phyloP scores from a whole-genome alignment of 1,140 invertebrate species.

The Octopus bimaculoides region DNA sequence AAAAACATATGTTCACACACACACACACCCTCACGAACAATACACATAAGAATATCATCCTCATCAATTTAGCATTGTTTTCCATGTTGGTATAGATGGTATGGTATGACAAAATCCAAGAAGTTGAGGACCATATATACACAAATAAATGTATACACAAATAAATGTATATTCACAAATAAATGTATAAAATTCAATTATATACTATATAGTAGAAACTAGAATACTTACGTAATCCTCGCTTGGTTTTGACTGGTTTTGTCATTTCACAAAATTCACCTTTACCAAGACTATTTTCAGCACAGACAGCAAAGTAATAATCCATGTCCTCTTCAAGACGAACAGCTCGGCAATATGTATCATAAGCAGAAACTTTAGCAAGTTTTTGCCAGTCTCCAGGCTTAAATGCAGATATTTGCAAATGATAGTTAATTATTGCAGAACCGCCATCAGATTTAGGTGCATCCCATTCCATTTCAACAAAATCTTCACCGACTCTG shows the following conservation, averaged over 20 bases:
- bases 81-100: too few relatives aligned
- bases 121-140: too few relatives aligned
- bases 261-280: slow-evolving; percentile 82
- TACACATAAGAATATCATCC: too few relatives aligned
- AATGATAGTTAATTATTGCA: slow-evolving; percentile 69
- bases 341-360: slow-evolving; percentile 63
- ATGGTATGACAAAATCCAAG: too few relatives aligned
- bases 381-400: slow-evolving; percentile 45
- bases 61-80: too few relatives aligned
- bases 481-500: slow-evolving; percentile 92
- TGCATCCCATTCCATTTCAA: slow-evolving; percentile 82
- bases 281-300: slow-evolving; percentile 90
- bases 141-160: too few relatives aligned
- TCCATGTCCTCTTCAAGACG: slow-evolving; percentile 88
- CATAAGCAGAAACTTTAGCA: slow-evolving; percentile 34
- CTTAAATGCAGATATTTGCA: slow-evolving; percentile 42
- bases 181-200: too few relatives aligned
- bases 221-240: slow-evolving; percentile 75
- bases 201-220: background rate
- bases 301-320: slow-evolving; percentile 94
- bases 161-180: too few relatives aligned
- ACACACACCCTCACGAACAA: too few relatives aligned
- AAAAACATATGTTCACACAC: too few relatives aligned
- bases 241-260: slow-evolving; percentile 89
- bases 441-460: slow-evolving; percentile 82